Base-by-base conservation (phyloP, 2,888 invertebrate species). In the Troides oblongomaculatus region DNA sequence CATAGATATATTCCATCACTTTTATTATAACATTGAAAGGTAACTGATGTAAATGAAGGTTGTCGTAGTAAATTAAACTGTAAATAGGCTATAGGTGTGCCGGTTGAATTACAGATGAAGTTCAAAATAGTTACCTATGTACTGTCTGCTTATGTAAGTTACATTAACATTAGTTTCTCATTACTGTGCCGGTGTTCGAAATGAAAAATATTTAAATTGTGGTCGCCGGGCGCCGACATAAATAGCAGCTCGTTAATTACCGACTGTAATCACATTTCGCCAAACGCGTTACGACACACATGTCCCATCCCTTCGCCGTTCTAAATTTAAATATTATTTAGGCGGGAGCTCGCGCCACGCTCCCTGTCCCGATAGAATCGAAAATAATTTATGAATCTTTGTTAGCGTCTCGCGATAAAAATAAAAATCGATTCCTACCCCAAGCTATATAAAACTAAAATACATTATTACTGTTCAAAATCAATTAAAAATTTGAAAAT, bases 291-390 rank as follows among this genome's bases (percentile, higher is more conserved):
- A 89, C 90, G 84, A 88, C 89, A 89, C 91, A 92, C 86, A 89
- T 92, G 92, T 90, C 90, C 88, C 91, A 92, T 92, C 92, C 92
- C 92, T 92, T 92, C 89, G 90, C 89, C 75, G 88, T 91, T 92
- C 92, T 90, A 92, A 80, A 89, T 89, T 88, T 91, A 90, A 90
- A 90, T 87, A 87, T 86, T 89, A 88, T 89, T 87, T 87, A 87
- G 84, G 84, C 87, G 87, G 88, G 87, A 86, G 87, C 77, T 83
- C 76, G 74, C 76, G 84, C 85, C 88, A 87, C 87, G 88, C 83
- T 88, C 88, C 87, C 84, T 83, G 84, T 86, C 86, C 81, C 84
- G 80, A 88, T 89, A 83, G 84, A 82, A 84, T 87, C 83, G 82
- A 85, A 88, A 89, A 86, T 89, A 86, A 89, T 88, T 87, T 89